Evolutionary conservation across 2,888 invertebrate species (phyloP).

Genomic region (Acleris sparsana): DNA sequence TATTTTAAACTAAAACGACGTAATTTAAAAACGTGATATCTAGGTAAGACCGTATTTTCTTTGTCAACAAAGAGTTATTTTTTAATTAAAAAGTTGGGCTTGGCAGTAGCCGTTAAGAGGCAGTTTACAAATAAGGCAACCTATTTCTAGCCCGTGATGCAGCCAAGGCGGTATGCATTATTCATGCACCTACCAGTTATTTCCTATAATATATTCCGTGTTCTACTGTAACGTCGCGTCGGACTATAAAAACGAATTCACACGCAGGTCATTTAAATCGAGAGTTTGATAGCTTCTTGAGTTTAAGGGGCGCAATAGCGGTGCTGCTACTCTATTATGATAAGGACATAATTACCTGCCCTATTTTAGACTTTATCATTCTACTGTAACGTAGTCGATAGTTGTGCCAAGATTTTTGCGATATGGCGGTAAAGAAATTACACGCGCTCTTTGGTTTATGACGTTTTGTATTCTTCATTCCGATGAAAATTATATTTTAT

Average conservation of each 20-base stretch:
- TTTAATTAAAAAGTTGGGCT: slow-evolving; percentile 30
- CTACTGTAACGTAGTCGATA: not conserved
- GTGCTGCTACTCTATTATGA: slow-evolving; percentile 25
- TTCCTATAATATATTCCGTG: slow-evolving; percentile 46
- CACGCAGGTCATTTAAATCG: slow-evolving; percentile 27
- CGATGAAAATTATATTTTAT: not conserved
- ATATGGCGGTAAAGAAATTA: slow-evolving; percentile 12
- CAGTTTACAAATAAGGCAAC: slow-evolving; percentile 34
- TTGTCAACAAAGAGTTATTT: slow-evolving; percentile 22
- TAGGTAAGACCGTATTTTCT: slow-evolving; percentile 9
- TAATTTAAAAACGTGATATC: slow-evolving; percentile 7
- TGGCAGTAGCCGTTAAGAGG: slow-evolving; percentile 25
- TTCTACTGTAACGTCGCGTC: slow-evolving; percentile 33
- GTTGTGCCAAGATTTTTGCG: too few species aligned
- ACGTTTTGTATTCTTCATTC: not conserved
- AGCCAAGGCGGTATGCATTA: slow-evolving; percentile 45
- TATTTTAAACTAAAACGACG: slow-evolving; percentile 12
- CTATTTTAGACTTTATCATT: slow-evolving; percentile 22
- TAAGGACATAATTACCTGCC: slow-evolving; percentile 28
- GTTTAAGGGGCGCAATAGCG: slow-evolving; percentile 28
- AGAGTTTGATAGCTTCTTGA: slow-evolving; percentile 31
- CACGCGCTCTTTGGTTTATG: not conserved
- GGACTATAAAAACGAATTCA: slow-evolving; percentile 36
- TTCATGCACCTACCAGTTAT: slow-evolving; percentile 45
- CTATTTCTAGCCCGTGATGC: slow-evolving; percentile 42